These are phyloP conservation scores for Coturnix japonica DNA, from an alignment of 2,113 vertebrate genomes.

Conservation along the genomic window DNA sequence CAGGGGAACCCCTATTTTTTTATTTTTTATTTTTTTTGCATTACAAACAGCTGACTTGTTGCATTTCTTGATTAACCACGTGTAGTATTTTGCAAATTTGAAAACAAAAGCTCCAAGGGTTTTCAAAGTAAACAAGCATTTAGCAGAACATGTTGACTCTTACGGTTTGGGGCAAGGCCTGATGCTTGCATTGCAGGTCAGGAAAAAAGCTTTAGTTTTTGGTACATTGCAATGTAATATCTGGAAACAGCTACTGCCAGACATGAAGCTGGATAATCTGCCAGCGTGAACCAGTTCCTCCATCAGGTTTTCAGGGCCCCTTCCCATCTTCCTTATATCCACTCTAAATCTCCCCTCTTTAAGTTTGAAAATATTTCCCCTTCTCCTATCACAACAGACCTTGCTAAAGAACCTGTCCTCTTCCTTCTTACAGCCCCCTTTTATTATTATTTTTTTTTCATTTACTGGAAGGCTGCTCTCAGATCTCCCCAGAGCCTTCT, in stretches of 20 bases:
- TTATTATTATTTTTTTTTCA: too few relatives aligned
- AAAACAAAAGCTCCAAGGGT: background rate
- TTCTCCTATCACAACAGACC: too few relatives aligned
- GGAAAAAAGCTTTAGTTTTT: background rate
- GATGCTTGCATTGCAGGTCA: background rate
- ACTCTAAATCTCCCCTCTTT: too few relatives aligned
- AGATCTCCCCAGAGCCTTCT: too few relatives aligned
- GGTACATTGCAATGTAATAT: background rate
- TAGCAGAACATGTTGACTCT: background rate
- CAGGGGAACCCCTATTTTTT: background rate
- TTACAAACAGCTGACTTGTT: background rate
- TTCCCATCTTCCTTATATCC: too few relatives aligned
- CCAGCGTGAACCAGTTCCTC: background rate
- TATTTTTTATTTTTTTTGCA: background rate
- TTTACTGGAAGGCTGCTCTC: too few relatives aligned
- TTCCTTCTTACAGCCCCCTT: too few relatives aligned
- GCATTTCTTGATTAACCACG: background rate
- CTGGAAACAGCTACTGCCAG: background rate
- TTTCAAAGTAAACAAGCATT: background rate
- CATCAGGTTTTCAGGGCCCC: too few relatives aligned
- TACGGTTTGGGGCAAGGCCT: background rate
- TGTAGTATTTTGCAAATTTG: background rate
- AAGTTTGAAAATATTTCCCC: too few relatives aligned
- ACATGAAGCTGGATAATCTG: background rate
- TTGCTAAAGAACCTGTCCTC: too few relatives aligned